Evolutionary conservation across 2,888 invertebrate genomes (phyloP), one percentile per base, ranked within the genome.

Genomic region (Clistopyga incitator): DNA sequence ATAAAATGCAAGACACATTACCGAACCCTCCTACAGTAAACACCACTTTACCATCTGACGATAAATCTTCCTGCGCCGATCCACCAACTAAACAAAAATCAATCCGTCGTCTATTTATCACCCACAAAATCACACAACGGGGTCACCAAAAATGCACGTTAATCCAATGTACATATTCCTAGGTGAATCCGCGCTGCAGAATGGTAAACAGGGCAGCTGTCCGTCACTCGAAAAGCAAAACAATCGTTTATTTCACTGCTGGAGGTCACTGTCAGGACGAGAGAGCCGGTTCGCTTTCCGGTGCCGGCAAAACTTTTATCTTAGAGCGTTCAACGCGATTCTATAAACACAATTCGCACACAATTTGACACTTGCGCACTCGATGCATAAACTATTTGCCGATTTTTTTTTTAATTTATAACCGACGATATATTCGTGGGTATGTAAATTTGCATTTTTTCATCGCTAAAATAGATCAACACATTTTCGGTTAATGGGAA

Each of bases 41-140:
- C 83, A 83, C 78, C 80, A 84, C 86, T 85, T 85, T 84, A 86
- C 85, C 86, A 85, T 84, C 81, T 78, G 83, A 67, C 65, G 84
- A 84, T 83, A 81, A 68, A 56, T 74, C 45, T 59, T 52, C 72
- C 59, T 52, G 38, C 42, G 52, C 6, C 18, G 29, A 42, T 10
- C 25, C 61, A 18, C 54, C 25, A 54, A 47, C 20, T 68, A 70
- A 29, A 50, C 38, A 72, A 45, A 68, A 45, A 68, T 18, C 64
- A 64, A 50, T 67, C 6, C 29, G 70, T 8, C 29, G 70, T 65
- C 70, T 76, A 52, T 29, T 47, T 45, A 34, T 71, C 18, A 18
- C 3, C 29, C 29, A 29, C 59, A 52, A 65, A 23, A 81, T 59
- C 61, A 77, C 61, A 56, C 38, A 34, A 68, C 23, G 23, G 59